A percentile compares a stretch with the other conserved stretches of the same genome.
Evolutionary conservation across 2,888 invertebrate genomes (phyloP).

Genomic region (Phrixothrix hirtus): DNA sequence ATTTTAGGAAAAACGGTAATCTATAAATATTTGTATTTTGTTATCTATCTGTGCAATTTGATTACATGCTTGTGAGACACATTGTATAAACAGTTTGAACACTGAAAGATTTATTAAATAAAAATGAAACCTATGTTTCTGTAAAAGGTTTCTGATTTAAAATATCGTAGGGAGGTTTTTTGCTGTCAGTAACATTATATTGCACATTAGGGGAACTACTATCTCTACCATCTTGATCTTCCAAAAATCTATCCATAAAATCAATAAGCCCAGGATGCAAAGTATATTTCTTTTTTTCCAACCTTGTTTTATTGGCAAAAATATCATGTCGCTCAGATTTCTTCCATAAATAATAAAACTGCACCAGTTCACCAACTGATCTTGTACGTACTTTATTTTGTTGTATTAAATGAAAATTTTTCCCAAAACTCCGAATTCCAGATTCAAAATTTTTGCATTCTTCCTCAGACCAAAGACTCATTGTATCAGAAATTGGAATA

Average conservation of each 20-base stretch:
- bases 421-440: conserved; percentile 90
- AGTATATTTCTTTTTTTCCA: conserved; percentile 92
- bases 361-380: conserved; percentile 94
- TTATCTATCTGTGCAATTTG: too few species aligned
- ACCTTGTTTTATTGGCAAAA: conserved; percentile 81
- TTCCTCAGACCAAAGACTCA: conserved; percentile 94
- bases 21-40: too few species aligned
- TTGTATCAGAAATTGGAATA: conserved; percentile 68
- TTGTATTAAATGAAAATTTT: conserved; percentile 94
- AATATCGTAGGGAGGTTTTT: conserved; percentile 34
- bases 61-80: too few species aligned
- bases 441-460: conserved; percentile 97
- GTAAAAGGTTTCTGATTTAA: conserved; percentile 36
- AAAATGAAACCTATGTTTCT: conserved; percentile 38
- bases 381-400: conserved; percentile 90
- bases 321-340: conserved; percentile 97
- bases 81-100: too few species aligned
- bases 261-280: conserved; percentile 91
- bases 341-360: conserved; percentile 97
- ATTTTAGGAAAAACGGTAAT: too few species aligned
- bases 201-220: conserved; percentile 72
- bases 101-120: too few species aligned
- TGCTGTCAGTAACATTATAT: conserved; percentile 40
- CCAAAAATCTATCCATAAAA: conserved; percentile 90
- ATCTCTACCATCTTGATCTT: conserved; percentile 77